phyloP scores from a whole-genome alignment of 1,140 invertebrate species.

The Eriosoma lanigerum region DNA sequence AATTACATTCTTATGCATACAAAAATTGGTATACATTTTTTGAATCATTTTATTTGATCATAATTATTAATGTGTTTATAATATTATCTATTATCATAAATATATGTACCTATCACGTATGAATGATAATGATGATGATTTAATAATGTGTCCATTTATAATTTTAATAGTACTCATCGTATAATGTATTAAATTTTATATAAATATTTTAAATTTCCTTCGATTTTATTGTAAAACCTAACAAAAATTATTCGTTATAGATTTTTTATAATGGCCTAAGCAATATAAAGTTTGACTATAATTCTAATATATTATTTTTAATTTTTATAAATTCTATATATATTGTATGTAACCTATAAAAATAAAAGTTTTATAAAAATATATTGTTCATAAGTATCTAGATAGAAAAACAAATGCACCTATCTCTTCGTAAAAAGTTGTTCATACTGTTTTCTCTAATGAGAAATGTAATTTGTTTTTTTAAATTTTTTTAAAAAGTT shows the following conservation, averaged over 20 bases:
- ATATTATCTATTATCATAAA: too few relatives aligned
- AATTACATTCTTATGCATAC: too few relatives aligned
- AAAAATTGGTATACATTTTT: too few relatives aligned
- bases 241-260: not conserved
- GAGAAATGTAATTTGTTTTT: too few relatives aligned
- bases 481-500: too few relatives aligned
- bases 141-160: too few relatives aligned
- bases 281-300: not conserved
- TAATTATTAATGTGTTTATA: too few relatives aligned
- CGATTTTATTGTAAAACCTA: not conserved
- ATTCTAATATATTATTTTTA: constrained; percentile 9
- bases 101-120: too few relatives aligned
- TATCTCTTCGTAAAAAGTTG: not conserved
- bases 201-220: not conserved
- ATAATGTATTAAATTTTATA: too few relatives aligned
- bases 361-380: constrained; percentile 24
- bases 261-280: not conserved
- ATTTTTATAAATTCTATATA: not conserved
- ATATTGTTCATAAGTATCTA: not conserved
- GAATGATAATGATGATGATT: too few relatives aligned
- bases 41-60: too few relatives aligned
- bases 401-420: not conserved
- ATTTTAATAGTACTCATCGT: too few relatives aligned
- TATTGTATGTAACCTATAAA: not conserved
- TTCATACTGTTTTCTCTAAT: not conserved